A percentile compares a stretch with the other conserved stretches of the same genome.
These are phyloP conservation scores for Notocelia uddmanniana DNA, from an alignment of 2,888 invertebrate species.

Conservation along the genomic window DNA sequence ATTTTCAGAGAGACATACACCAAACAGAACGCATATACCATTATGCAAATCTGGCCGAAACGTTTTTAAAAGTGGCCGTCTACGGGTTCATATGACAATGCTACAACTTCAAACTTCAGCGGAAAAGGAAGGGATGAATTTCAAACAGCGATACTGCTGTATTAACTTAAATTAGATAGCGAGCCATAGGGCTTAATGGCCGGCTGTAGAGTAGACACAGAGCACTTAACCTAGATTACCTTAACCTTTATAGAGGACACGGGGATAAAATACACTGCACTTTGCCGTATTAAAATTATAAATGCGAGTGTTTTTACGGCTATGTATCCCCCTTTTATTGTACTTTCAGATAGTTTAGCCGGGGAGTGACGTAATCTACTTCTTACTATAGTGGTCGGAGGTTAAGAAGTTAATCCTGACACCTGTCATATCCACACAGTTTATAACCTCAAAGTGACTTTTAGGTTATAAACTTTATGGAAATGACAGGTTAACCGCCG, in stretches of 20 bases:
- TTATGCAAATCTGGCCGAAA: too few species aligned
- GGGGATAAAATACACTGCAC: conserved; percentile 7
- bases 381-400: too few species aligned
- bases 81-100: neutral
- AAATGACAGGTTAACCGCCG: too few species aligned
- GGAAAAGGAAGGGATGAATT: neutral
- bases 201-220: neutral
- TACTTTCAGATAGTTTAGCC: conserved; percentile 1
- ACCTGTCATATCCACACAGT: too few species aligned
- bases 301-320: neutral
- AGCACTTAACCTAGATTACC: conserved; percentile 30
- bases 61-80: neutral
- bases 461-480: too few species aligned
- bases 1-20: too few species aligned
- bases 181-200: conserved; percentile 7
- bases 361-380: neutral
- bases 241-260: conserved; percentile 13
- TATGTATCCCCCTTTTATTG: neutral
- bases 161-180: neutral
- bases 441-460: too few species aligned
- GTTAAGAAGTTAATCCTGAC: too few species aligned
- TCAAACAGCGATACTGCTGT: neutral
- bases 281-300: conserved; percentile 9
- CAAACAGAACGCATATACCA: too few species aligned
- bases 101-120: neutral